Conservation (phyloP, 2,888 invertebrate genomes). For the Drosophila acutilabella region DNA sequence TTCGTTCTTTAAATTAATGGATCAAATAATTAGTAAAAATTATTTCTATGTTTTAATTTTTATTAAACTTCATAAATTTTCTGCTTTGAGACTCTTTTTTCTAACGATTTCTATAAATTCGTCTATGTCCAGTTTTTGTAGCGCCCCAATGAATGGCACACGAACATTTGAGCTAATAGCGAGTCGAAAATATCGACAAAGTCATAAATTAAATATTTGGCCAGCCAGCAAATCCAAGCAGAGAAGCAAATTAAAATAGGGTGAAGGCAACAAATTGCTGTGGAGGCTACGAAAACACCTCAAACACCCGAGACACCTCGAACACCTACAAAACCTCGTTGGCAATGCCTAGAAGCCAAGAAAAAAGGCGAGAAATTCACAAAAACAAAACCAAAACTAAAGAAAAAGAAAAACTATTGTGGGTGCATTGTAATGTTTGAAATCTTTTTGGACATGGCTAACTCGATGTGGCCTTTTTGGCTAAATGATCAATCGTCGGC, state of each 20-base stretch:
- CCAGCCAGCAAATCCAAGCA: constrained; percentile 24
- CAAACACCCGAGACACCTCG: constrained; percentile 52
- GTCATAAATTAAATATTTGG: constrained; percentile 84
- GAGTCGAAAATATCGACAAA: constrained; percentile 77
- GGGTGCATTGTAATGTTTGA: constrained; percentile 8
- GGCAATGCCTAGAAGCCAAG: constrained; percentile 57
- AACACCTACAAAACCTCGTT: constrained; percentile 27
- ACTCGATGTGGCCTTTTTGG: constrained; percentile 37
- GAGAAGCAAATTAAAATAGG: constrained; percentile 36
- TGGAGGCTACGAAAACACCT: constrained; percentile 68
- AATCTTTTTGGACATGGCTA: constrained; percentile 31
- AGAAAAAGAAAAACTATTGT: constrained; percentile 28
- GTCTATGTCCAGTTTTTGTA: constrained; percentile 34
- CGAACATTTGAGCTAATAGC: constrained; percentile 61
- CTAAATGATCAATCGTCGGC: constrained; percentile 81
- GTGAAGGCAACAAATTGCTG: constrained; percentile 63
- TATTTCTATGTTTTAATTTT: no score
- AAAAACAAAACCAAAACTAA: constrained; percentile 16
- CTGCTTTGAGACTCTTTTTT: background rate
- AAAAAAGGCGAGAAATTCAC: constrained; percentile 45
- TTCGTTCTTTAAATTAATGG: no score
- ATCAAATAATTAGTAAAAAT: no score
- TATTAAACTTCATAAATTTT: background rate
- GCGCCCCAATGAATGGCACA: constrained; percentile 62
- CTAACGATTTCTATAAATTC: constrained; percentile 5